phyloP scores from a whole-genome alignment of 1,140 invertebrate genomes.

The Atta cephalotes region DNA sequence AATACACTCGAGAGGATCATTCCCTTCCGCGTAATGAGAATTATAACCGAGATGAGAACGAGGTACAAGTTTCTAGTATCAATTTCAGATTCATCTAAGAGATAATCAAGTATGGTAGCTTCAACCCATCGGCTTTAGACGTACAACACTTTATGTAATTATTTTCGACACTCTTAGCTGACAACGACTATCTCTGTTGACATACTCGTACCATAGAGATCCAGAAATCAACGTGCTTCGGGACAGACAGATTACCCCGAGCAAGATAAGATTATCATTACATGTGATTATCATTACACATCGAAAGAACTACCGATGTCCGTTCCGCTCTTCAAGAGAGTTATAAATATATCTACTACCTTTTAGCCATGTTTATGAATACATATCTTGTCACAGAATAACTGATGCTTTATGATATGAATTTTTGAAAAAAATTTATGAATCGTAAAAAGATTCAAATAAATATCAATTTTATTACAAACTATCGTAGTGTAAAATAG shows the following conservation, averaged over 20 bases:
- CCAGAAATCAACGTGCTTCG: background rate
- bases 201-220: background rate
- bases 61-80: background rate
- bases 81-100: background rate
- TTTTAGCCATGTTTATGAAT: slow-evolving; percentile 10
- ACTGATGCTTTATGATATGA: background rate
- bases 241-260: background rate
- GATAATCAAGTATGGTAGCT: background rate
- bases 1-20: background rate
- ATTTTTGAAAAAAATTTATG: background rate
- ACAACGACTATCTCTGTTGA: background rate
- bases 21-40: background rate
- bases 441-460: background rate
- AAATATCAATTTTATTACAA: slow-evolving; percentile 13
- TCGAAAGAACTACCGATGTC: slow-evolving; percentile 11
- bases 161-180: slow-evolving; percentile 21
- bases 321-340: background rate
- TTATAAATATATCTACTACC: background rate
- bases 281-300: slow-evolving; percentile 15
- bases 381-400: background rate
- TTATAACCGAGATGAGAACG: background rate
- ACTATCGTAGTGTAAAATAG: background rate
- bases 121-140: background rate
- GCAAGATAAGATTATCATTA: background rate
- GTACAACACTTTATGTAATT: slow-evolving; percentile 10